phyloP scores from a whole-genome alignment of 1,140 invertebrate genomes.

The Drosophila pachea region DNA sequence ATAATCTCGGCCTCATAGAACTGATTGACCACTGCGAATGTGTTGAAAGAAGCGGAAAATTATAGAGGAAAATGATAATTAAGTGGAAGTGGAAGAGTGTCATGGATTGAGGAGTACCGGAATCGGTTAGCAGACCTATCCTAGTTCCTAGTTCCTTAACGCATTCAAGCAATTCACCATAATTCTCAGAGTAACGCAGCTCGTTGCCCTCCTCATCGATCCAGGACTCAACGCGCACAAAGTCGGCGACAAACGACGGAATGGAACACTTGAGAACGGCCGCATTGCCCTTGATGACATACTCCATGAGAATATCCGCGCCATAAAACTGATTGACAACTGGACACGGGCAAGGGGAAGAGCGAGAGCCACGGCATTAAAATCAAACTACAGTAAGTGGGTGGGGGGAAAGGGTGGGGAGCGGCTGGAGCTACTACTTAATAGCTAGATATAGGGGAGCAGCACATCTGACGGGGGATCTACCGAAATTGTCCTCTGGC shows the following conservation, averaged over 20 bases:
- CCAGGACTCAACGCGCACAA: slow-evolving; percentile 85
- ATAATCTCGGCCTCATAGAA: slow-evolving; percentile 89
- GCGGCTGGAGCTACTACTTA: slow-evolving; percentile 39
- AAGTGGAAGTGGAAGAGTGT: background rate
- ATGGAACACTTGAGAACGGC: slow-evolving; percentile 85
- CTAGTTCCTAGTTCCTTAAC: background rate
- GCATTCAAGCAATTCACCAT: slow-evolving; percentile 74
- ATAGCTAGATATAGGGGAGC: slow-evolving; percentile 1
- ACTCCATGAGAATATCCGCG: slow-evolving; percentile 86
- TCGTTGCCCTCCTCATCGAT: slow-evolving; percentile 80
- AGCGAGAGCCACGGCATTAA: too few relatives aligned
- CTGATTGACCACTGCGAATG: slow-evolving; percentile 87
- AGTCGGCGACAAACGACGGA: slow-evolving; percentile 85
- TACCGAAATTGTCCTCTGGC: slow-evolving; percentile 72
- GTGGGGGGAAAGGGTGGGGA: slow-evolving; percentile 9
- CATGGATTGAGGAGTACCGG: slow-evolving; percentile 22
- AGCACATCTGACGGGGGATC: background rate
- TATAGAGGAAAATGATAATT: slow-evolving; percentile 32
- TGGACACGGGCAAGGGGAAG: slow-evolving; percentile 76
- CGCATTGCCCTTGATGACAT: slow-evolving; percentile 84
- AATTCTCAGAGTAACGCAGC: slow-evolving; percentile 79
- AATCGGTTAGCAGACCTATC: slow-evolving; percentile 17
- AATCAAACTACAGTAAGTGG: slow-evolving; percentile 11
- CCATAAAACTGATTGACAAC: slow-evolving; percentile 90
- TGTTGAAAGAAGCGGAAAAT: slow-evolving; percentile 17